Evolutionary conservation across 2,888 invertebrate species (phyloP), one percentile per base, ranked within the genome.

Genomic region (Pseudococcus viburni): DNA sequence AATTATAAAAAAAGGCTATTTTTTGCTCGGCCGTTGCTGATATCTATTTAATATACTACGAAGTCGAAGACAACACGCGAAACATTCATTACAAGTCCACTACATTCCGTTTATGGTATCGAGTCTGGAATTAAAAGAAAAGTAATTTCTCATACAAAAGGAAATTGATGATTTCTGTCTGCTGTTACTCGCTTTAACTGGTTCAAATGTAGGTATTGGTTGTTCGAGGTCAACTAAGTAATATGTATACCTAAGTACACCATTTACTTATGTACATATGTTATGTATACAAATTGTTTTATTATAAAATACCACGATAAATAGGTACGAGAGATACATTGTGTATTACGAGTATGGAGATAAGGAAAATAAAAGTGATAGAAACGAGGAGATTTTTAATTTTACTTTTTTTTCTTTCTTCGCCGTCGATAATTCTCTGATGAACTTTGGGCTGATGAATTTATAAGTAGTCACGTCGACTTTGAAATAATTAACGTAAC

Each of bases 41-140:
- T 39, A 73, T 15, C 26, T 33, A 73, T 73, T 33, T 73, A 73
- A 73, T 73, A 33, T 77, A 11, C n/a, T 42, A 42, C 8, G 5
- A 7, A 42, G 6, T 19, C 5, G 80, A 83, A 46, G 80, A 83
- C 19, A 83, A 83, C 80, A 83, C 80, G 59, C 85, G 55, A 84
- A 55, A 85, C 85, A 55, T 85, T 64, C 39, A 59, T 55, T 85
- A 42, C 85, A 64, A 64, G 59, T 42, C 19, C 64, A 55, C 85
- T 59, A 85, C 85, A 64, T 85, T 85, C 85, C 85, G 64, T 85
- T 59, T 59, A 85, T 85, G 85, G 85, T 59, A 85, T 85, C 59
- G 59, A 42, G 85, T 85, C 85, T 55, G 39, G 85, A 64, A 55
- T 85, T 59, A 85, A 85, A 85, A 85, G 85, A 85, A 85, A 85